Evolutionary conservation across 2,113 vertebrate genomes (phyloP), one percentile per base, ranked within the genome.

Genomic region (Phyllostomus hastatus): DNA sequence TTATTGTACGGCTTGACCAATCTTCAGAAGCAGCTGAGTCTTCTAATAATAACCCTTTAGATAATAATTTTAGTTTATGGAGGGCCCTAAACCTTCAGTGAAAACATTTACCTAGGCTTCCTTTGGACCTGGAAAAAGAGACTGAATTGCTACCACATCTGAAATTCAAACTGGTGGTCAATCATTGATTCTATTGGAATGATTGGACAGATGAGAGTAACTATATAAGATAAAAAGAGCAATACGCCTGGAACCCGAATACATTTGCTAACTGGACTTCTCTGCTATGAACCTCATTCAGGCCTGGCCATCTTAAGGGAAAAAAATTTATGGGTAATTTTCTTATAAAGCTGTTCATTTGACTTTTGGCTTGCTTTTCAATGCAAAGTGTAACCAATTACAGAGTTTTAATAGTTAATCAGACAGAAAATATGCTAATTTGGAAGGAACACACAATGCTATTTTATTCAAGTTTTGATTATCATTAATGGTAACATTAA

Each of bases 321-420:
- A 83, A 82, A 86, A 50, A 10, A 16, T 73, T 41, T 54, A 64
- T 22, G 35, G 12, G 1, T 70, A 88, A 35, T 92, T 83, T 43
- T 95, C 38, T 79, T 90, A 80, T 46, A 91, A 79, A 50, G 11
- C 4, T 92, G 15, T 93, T 91, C 46, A 54, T 66, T 96, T 94
- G 54, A 80, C 16, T 83, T 94, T 87, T 73, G 79, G 67, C 93
- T 93, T 95, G 38, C 14, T 95, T 96, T 81, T 88, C 35, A 78
- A 1, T 52, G 26, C 48, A 83, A 91, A 91, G 4, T 87, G 28
- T 95, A 94, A 78, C 17, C 78, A 95, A 2, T 31, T 69, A 76
- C 10, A 41, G 26, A 79, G n/a, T 61, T 80, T 73, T 91, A 84
- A 81, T 95, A 95, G 90, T 94, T 92, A 95, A 87, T 69, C 19